These are phyloP conservation scores for Dione vanillae DNA, from an alignment of 2,888 invertebrate species.

Conservation along the genomic window DNA sequence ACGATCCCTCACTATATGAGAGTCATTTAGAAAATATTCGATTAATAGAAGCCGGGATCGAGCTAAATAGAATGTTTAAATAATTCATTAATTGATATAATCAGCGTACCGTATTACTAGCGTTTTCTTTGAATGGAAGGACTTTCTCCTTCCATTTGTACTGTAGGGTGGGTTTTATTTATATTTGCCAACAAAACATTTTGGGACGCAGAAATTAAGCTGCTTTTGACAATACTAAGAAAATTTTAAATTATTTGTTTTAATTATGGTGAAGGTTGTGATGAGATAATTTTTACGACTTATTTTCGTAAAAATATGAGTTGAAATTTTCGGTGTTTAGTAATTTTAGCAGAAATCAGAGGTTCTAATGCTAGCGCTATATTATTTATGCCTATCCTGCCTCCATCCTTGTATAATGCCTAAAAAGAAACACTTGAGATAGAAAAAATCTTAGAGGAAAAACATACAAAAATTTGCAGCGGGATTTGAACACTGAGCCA, in stretches of 20 bases:
- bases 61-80: conserved; percentile 17
- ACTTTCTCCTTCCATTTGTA: not conserved
- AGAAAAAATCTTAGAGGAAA: too few relatives aligned
- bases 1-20: conserved; percentile 50
- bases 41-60: not conserved
- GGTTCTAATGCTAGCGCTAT: too few relatives aligned
- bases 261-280: not conserved
- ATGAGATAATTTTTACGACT: not conserved
- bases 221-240: not conserved
- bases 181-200: not conserved
- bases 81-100: conserved; percentile 17
- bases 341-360: too few relatives aligned
- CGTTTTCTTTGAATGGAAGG: not conserved
- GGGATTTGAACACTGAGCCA: too few relatives aligned
- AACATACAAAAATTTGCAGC: too few relatives aligned
- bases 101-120: not conserved
- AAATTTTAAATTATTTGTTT: not conserved
- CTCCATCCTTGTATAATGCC: too few relatives aligned
- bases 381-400: too few relatives aligned
- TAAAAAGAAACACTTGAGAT: too few relatives aligned
- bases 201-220: not conserved
- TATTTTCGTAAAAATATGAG: not conserved
- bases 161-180: not conserved
- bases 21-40: conserved; percentile 16
- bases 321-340: too few relatives aligned